Evolutionary conservation across 1,140 invertebrate species (phyloP).

Genomic region (Plectrocnemia conspersa): DNA sequence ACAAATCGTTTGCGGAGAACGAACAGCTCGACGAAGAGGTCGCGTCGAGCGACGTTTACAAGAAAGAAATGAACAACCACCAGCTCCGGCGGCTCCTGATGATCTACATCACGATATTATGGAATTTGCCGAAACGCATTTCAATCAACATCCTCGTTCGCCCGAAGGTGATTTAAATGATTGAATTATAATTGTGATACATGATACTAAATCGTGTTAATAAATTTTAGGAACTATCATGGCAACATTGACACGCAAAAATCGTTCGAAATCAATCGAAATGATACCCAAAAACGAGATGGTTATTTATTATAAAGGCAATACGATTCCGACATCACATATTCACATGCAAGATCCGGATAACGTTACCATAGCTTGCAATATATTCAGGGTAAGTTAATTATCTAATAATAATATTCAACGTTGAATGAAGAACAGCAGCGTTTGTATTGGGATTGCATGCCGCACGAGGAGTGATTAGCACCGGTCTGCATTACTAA

Average conservation of each 20-base stretch:
- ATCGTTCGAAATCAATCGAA: conserved; percentile 66
- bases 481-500: too few species aligned
- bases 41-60: conserved; percentile 80
- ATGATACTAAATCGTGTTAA: conserved; percentile 1
- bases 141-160: conserved; percentile 83
- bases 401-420: conserved; percentile 3
- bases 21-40: conserved; percentile 72
- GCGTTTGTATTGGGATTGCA: too few species aligned
- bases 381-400: conserved; percentile 83
- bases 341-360: conserved; percentile 94
- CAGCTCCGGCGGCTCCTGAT: conserved; percentile 39
- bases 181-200: conserved; percentile 9
- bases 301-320: conserved; percentile 83
- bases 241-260: conserved; percentile 79
- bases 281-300: conserved; percentile 87
- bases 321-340: conserved; percentile 87
- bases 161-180: conserved; percentile 57
- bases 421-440: conserved; percentile 10
- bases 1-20: conserved; percentile 43
- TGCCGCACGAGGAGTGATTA: too few species aligned
- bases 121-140: conserved; percentile 91
- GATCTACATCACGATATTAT: conserved; percentile 74
- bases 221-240: conserved; percentile 66
- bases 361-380: conserved; percentile 84
- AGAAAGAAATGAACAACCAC: conserved; percentile 60